Evolutionary conservation across 2,888 invertebrate species (phyloP).

Genomic region (Hanleya hanleyi): DNA sequence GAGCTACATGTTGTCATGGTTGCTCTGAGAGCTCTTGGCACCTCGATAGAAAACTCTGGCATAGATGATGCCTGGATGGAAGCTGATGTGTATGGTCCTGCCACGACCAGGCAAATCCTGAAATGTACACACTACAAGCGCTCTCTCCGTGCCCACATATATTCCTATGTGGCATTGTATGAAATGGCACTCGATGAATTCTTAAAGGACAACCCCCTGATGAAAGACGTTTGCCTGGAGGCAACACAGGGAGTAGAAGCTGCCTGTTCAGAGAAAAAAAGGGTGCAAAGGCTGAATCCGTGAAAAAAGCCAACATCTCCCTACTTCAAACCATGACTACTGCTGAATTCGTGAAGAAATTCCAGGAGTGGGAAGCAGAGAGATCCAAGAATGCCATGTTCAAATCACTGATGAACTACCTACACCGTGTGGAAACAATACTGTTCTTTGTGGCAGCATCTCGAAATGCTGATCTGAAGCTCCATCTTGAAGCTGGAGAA

Average conservation of each 20-base stretch:
- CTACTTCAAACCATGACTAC: conserved; percentile 19
- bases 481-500: conserved; percentile 34
- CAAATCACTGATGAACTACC: conserved; percentile 18
- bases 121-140: conserved; percentile 28
- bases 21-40: conserved; percentile 4
- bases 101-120: conserved; percentile 25
- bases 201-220: not conserved
- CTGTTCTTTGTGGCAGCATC: conserved; percentile 30
- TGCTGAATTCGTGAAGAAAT: conserved; percentile 14
- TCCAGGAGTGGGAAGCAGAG: conserved; percentile 19
- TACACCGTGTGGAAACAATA: no score
- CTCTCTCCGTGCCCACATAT: not conserved
- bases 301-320: conserved; percentile 17
- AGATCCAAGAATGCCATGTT: conserved; percentile 35
- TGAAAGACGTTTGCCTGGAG: not conserved
- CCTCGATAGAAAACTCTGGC: conserved; percentile 14
- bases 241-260: not conserved
- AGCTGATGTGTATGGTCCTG: conserved; percentile 16
- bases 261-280: no score
- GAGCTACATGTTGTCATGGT: conserved; percentile 25
- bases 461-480: conserved; percentile 22
- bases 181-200: conserved; percentile 13
- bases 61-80: conserved; percentile 24
- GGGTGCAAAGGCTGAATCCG: conserved; percentile 5
- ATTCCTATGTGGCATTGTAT: conserved; percentile 21